Evolutionary conservation across 1,140 invertebrate genomes (phyloP).

Genomic region (Chironomus tepperi): DNA sequence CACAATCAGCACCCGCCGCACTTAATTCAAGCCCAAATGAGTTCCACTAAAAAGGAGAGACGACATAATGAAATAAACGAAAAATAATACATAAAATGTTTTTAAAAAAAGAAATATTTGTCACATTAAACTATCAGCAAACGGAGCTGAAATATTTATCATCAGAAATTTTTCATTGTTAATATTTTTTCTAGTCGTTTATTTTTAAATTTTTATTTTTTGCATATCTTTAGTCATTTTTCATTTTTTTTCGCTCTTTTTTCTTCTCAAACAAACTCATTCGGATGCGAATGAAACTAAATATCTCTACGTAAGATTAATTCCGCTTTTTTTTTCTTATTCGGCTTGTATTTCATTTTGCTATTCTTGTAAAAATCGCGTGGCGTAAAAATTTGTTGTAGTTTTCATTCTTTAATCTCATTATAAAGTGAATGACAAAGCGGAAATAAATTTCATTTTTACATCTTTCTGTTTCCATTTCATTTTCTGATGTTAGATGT

Average conservation of each 20-base stretch:
- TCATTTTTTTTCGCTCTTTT: not conserved
- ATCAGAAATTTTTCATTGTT: not conserved
- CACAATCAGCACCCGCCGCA: too few species aligned
- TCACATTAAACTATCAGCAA: conserved; percentile 13
- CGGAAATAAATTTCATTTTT: too few species aligned
- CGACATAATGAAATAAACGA: too few species aligned
- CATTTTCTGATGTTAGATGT: too few species aligned
- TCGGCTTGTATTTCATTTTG: conserved; percentile 11
- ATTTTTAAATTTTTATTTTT: not conserved
- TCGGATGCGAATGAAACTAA: conserved; percentile 16
- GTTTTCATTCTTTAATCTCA: not conserved
- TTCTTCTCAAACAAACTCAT: not conserved
- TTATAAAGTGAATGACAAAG: too few species aligned
- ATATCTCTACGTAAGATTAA: conserved; percentile 9
- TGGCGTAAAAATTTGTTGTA: not conserved
- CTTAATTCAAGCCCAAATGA: too few species aligned
- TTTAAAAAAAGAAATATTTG: conserved; percentile 8
- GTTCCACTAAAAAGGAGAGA: too few species aligned
- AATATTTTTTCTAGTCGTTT: not conserved
- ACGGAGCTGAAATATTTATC: conserved; percentile 5
- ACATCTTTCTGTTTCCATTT: too few species aligned
- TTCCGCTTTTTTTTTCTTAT: not conserved
- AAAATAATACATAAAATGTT: too few species aligned
- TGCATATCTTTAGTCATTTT: not conserved
- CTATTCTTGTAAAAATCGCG: not conserved